These are phyloP conservation scores for Loriculus beryllinus DNA, from an alignment of 2,797 vertebrate genomes.

Conservation along the genomic window DNA sequence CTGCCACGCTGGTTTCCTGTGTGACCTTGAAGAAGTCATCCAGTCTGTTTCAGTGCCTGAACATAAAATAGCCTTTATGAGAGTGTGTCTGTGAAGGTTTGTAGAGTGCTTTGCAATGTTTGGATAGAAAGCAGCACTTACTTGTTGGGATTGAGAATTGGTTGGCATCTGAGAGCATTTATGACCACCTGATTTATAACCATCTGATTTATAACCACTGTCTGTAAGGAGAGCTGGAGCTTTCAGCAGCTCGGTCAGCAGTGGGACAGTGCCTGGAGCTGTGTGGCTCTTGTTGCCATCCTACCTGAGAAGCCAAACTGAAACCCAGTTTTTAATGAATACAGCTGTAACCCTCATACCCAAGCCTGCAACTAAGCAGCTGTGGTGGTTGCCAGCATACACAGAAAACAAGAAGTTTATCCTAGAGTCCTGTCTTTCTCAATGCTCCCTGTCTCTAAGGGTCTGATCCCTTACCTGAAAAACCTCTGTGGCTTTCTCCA, in stretches of 20 bases:
- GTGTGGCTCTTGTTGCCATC: not conserved
- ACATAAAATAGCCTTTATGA: not conserved
- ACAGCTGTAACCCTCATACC: not conserved
- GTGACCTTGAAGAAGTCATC: not conserved
- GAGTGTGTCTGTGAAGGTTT: not conserved
- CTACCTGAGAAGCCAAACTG: not conserved
- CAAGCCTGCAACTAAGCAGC: not conserved
- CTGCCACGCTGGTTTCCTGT: accelerated
- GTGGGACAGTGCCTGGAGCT: not conserved
- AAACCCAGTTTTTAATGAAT: not conserved
- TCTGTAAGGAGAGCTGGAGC: not conserved
- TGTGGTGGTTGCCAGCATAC: accelerated
- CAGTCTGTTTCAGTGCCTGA: not conserved
- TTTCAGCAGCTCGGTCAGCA: not conserved
- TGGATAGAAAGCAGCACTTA: not conserved
- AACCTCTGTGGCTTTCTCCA: not conserved
- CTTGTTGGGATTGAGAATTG: not conserved
- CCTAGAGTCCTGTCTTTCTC: not conserved
- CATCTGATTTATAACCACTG: accelerated
- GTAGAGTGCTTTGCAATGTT: not conserved
- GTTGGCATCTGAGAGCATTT: not conserved
- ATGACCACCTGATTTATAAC: not conserved
- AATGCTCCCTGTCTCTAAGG: not conserved
- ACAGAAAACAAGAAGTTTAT: not conserved
- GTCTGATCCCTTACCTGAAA: not conserved